Evolutionary conservation across 2,888 invertebrate genomes (phyloP).

Genomic region (Campoplex nolae): DNA sequence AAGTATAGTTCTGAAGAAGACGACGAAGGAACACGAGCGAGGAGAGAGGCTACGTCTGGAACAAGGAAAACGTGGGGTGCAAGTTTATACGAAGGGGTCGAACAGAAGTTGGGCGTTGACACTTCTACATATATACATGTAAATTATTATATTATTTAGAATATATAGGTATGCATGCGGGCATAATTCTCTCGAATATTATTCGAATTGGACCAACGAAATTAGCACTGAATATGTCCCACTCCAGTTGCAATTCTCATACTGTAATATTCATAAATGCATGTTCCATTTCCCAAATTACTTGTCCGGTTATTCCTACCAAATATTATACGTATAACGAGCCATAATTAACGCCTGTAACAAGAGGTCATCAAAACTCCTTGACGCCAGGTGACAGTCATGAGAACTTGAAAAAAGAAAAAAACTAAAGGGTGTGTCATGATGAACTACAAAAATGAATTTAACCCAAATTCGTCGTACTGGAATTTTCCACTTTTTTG

Average conservation of each 20-base stretch:
- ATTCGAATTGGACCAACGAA: slow-evolving; percentile 30
- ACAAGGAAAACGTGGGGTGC: slow-evolving; percentile 35
- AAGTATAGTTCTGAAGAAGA: slow-evolving; percentile 49
- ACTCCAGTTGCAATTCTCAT: neutral
- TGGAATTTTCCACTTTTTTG: neutral
- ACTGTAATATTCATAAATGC: slow-evolving; percentile 16
- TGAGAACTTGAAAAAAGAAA: neutral
- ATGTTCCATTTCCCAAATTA: slow-evolving; percentile 14
- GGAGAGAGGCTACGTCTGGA: slow-evolving; percentile 25
- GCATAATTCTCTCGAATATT: slow-evolving; percentile 26
- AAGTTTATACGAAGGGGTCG: slow-evolving; percentile 56
- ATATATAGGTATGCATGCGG: neutral
- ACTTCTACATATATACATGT: slow-evolving; percentile 12
- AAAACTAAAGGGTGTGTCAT: neutral
- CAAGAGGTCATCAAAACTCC: neutral
- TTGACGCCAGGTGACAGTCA: neutral
- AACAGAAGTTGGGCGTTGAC: slow-evolving; percentile 60
- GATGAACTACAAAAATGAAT: neutral
- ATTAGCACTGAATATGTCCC: slow-evolving; percentile 46
- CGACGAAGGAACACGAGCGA: slow-evolving; percentile 45
- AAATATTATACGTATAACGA: neutral
- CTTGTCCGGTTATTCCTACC: neutral
- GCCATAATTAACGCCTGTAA: neutral
- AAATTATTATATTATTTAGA: neutral
- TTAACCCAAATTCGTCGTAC: neutral